A percentile compares a stretch with the other conserved stretches of the same genome.
Conservation (phyloP, 2,888 invertebrate genomes). For the Cephalotes varians region DNA sequence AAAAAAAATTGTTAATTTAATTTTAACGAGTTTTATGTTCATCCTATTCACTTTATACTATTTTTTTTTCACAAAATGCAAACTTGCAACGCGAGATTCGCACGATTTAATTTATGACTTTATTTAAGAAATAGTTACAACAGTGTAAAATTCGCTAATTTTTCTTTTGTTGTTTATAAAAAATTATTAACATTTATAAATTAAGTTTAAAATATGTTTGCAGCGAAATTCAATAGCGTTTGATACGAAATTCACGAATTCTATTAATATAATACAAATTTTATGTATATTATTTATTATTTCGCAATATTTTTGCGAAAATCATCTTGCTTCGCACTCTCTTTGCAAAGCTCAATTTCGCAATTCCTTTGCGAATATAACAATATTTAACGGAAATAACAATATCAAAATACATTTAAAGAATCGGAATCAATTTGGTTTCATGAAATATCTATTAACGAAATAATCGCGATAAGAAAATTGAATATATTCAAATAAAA, state of each 20-base stretch:
- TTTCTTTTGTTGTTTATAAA: no score
- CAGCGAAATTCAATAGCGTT: no score
- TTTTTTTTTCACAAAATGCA: not conserved
- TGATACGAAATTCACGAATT: not conserved
- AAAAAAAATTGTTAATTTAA: not conserved
- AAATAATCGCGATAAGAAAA: no score
- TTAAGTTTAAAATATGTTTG: not conserved
- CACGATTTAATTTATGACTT: not conserved
- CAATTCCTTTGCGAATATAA: not conserved
- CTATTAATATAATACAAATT: not conserved
- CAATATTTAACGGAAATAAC: not conserved
- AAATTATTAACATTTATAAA: constrained; percentile 9
- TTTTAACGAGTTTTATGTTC: not conserved
- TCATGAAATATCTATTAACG: not conserved
- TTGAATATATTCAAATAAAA: no score
- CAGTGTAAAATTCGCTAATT: not conserved
- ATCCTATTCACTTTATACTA: no score
- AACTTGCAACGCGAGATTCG: not conserved
- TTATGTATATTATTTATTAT: not conserved
- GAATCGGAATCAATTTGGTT: not conserved
- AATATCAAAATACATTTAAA: not conserved
- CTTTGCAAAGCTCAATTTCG: not conserved
- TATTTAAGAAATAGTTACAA: not conserved
- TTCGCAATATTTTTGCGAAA: not conserved
- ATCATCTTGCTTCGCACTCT: not conserved